Evolutionary conservation across 1,140 invertebrate genomes (phyloP), one percentile per base, ranked within the genome.

Genomic region (Olivierus martensii): DNA sequence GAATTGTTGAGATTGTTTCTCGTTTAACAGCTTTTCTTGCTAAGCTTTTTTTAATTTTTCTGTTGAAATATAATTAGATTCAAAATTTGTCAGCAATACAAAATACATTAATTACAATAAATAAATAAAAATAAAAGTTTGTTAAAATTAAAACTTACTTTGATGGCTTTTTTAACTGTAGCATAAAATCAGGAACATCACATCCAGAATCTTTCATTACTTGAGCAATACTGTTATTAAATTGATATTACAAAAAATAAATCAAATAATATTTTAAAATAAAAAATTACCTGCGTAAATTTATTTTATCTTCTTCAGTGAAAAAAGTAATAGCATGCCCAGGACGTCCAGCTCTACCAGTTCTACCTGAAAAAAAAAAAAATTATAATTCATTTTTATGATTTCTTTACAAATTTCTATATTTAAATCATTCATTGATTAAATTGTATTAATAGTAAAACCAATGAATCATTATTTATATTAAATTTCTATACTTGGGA

Each of bases 281-380:
- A 36, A 28, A 21, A 46, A 61, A 50, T 62, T 71, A 89, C 87
- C 83, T 89, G 66, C 83, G 75, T 22, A 94, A 75, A 73, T 88
- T 83, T 7, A 73, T 67, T 12, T 78, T 78, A 70, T 99, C 94
- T 47, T 85, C 77, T 64, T 86, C 77, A 2, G 93, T 94, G 64
- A 95, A 98, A 72, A 91, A 97, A 2, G 94, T 98, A 37, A 98
- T 75, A 1, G 94, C 91, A 64, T 78, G 80, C 17, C 90, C 93
- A 56, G 68, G 76, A 58, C 82, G 75, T 12, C 87, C 91, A n/a
- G 93, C 94, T 61, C 95, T 72, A 3, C 95, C 95, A 1, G 93
- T 95, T 53, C 95, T 72, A 35, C 91, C 87, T 72, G 50, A 55
- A 43, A n/a, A n/a, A n/a, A n/a, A n/a, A n/a, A n/a, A n/a, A n/a